Evolutionary conservation across 2,888 invertebrate genomes (phyloP), one percentile per base, ranked within the genome.

Genomic region (Mesorhabditis spiculigera): DNA sequence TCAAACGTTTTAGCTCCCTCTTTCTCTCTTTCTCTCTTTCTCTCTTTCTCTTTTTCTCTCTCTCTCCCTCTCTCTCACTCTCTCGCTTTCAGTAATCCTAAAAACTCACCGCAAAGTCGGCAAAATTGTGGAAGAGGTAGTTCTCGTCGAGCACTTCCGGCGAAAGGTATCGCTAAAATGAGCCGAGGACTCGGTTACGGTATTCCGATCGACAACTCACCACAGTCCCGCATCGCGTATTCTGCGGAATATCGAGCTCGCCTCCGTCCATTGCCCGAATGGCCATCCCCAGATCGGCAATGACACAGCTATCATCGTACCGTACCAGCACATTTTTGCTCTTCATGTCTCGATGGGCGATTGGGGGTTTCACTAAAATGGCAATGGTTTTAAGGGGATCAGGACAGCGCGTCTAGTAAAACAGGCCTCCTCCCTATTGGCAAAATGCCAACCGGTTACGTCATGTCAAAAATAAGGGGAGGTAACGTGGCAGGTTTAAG

Each of bases 151-250:
- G 58, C 10, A 50, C n/a, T n/a, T 50, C 58, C n/a, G 58, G 58
- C 2, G 58, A 10, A 50, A 50, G 58, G 58, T 50, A 50, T 13
- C 58, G 58, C 58, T 50, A n/a, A 50, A 50, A 50, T 13, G n/a
- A 50, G 58, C 8, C n/a, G n/a, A 13, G 58, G 8, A 50, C 8
- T 50, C n/a, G 58, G n/a, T 50, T 50, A 13, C 58, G 8, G n/a
- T 50, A 13, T 50, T 2, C 8, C n/a, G 58, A 50, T n/a, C 3
- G n/a, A 28, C 28, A 50, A 50, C 58, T n/a, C n/a, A 50, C 58
- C 58, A n/a, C n/a, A 50, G 58, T 50, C 58, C 58, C 58, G 58
- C 58, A 50, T 50, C 58, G 58, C 10, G 58, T 50, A 50, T 50
- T 50, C 58, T 50, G 10, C 10, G 58, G 58, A 50, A 50, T 50